Evolutionary conservation across 2,797 vertebrate species (phyloP).

Genomic region (Eulemur mongoz): DNA sequence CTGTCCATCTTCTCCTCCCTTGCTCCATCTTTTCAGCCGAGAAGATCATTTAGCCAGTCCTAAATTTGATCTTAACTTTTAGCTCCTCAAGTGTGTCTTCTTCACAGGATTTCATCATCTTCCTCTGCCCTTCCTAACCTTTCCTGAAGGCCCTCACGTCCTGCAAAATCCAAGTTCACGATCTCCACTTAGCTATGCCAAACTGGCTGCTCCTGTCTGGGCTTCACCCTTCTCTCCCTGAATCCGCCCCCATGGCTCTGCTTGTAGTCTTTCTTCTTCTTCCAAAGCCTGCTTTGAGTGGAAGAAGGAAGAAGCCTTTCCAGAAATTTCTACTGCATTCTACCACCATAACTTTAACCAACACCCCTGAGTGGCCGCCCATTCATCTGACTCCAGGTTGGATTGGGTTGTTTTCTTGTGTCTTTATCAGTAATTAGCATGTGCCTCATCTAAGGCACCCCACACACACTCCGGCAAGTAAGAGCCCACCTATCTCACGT

Average conservation of each 20-base stretch:
- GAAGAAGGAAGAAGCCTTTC: not conserved
- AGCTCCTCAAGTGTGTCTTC: not conserved
- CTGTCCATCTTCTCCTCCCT: not conserved
- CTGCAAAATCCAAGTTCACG: not conserved
- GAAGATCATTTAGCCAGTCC: not conserved
- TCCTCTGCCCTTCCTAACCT: not conserved
- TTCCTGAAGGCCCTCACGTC: not conserved
- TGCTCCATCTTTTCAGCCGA: not conserved
- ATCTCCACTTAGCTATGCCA: not conserved
- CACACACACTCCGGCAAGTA: not conserved
- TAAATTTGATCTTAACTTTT: not conserved
- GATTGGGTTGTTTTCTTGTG: not conserved
- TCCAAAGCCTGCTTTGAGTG: not conserved
- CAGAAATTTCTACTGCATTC: not conserved
- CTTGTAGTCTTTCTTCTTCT: not conserved
- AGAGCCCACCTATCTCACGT: not conserved
- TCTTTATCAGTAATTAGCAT: not conserved
- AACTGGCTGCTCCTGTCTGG: not conserved
- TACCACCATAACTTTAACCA: not conserved
- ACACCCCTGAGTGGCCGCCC: not conserved
- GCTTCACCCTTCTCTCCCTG: not conserved
- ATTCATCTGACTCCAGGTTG: not conserved
- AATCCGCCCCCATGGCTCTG: not conserved
- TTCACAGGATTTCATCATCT: not conserved
- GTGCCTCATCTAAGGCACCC: not conserved